Evolutionary conservation across 2,113 vertebrate genomes (phyloP), one percentile per base, ranked within the genome.

Genomic region (Sorex araneus): DNA sequence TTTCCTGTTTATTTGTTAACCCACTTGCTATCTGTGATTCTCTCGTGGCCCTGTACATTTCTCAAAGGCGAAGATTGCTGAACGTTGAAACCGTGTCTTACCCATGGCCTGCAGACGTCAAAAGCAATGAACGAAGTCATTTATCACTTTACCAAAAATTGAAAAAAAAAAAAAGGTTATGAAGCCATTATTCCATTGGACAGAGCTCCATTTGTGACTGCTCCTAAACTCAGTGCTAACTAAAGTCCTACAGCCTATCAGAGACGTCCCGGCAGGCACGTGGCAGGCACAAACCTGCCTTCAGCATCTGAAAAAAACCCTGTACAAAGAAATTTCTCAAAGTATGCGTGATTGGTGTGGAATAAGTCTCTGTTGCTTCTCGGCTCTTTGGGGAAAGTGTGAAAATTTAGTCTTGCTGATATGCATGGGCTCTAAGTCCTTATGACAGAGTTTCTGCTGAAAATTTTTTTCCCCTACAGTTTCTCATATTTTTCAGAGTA

Each of bases 351-450:
- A 28, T 88, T 60, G 21, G 27, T 30, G 15, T 66, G 47, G 90
- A 84, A 84, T 63, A 87, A 87, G 67, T 64, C 23, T 15, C 27
- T 66, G 77, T 87, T 66, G 66, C 36, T 75, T 86, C 71, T 60
- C n/a, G 71, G 60, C 3, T n/a, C 12, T 66, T 84, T 84, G 5
- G 47, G 60, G 34, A 77, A 75, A 75, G 40, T 34, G 6, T 84
- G 34, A 83, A 64, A n/a, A 1, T 30, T 85, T n/a, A 3, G 8
- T 36, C 40, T 80, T 64, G 40, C 43, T 43, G 76, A 45, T 74
- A 8, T 28, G 40, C 2, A 47, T 13, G 28, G 76, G 47, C 50
- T 89, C 40, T 66, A 94, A 90, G 73, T 70, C 60, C 67, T 43
- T 23, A 9, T 71, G 74, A 73, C 27, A 43, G 11, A 91, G 73